Conservation (phyloP, 1,140 invertebrate species). For the Drosophila mojavensis region DNA sequence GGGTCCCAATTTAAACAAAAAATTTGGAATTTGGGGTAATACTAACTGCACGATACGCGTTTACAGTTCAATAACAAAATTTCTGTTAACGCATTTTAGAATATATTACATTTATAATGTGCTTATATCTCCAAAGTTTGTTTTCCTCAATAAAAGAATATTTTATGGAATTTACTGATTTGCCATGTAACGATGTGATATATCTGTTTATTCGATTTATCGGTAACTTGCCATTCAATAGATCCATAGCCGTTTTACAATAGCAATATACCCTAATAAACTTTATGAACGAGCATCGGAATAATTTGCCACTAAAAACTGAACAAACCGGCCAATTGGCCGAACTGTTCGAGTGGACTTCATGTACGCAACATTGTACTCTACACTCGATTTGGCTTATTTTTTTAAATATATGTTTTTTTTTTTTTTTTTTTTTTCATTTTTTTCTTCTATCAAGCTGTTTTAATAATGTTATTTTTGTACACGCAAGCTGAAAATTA, state of each 20-base stretch:
- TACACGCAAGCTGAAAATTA: conserved; percentile 37
- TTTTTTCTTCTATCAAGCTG: conserved; percentile 18
- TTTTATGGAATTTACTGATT: too few species aligned
- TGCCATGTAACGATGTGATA: too few species aligned
- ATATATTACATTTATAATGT: too few species aligned
- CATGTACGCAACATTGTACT: conserved; percentile 20
- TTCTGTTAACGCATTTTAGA: too few species aligned
- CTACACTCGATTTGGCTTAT: conserved; percentile 17
- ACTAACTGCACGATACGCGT: not conserved
- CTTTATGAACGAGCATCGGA: not conserved
- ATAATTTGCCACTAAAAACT: conserved; percentile 2
- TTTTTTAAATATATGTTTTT: not conserved
- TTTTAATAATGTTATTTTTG: conserved; percentile 31
- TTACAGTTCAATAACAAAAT: not conserved
- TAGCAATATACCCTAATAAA: not conserved
- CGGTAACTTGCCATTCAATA: too few species aligned
- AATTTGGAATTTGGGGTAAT: not conserved
- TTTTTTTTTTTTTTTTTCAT: conserved; percentile 4
- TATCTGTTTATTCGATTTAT: too few species aligned
- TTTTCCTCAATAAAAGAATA: too few species aligned
- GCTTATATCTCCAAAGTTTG: too few species aligned
- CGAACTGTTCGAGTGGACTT: conserved; percentile 20
- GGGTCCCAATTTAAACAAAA: not conserved
- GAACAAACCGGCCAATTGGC: conserved; percentile 29
- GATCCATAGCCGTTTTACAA: too few species aligned